These are phyloP conservation scores for Meteorus cinctellus DNA, from an alignment of 2,888 invertebrate species.

Conservation along the genomic window DNA sequence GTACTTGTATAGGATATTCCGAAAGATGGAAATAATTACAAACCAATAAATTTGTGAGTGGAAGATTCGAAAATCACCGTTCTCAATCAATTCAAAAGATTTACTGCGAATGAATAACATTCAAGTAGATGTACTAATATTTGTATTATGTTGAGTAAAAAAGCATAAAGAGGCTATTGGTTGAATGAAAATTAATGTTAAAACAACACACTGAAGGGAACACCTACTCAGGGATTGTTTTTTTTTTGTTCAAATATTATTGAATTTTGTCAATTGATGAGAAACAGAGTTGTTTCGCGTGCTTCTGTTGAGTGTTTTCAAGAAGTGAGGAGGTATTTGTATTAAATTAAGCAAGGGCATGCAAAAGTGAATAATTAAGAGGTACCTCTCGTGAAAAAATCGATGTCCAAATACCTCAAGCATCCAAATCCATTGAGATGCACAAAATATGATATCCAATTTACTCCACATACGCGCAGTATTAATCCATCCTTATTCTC, in stretches of 20 bases:
- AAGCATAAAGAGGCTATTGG: constrained; percentile 33
- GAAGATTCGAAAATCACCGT: constrained; percentile 15
- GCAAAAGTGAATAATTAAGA: constrained; percentile 38
- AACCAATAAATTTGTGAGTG: constrained; percentile 13
- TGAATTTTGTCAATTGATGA: constrained; percentile 40
- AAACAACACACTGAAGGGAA: constrained; percentile 26
- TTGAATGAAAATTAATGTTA: constrained; percentile 31
- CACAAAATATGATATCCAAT: constrained; percentile 28
- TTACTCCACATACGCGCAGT: constrained; percentile 11
- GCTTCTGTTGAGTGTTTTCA: constrained; percentile 32
- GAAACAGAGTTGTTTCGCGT: constrained; percentile 40
- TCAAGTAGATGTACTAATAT: constrained; percentile 9
- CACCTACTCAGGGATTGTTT: constrained; percentile 22
- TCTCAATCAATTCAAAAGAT: constrained; percentile 11
- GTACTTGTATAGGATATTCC: background rate
- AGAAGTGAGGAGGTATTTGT: constrained; percentile 34
- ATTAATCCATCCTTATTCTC: constrained; percentile 31
- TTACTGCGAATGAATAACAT: constrained; percentile 25
- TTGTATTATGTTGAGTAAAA: constrained; percentile 15
- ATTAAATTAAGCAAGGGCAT: constrained; percentile 39
- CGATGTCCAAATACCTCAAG: constrained; percentile 44
- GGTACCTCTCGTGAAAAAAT: constrained; percentile 40
- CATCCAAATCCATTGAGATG: constrained; percentile 40
- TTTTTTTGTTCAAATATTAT: constrained; percentile 16
- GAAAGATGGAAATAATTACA: constrained; percentile 5